phyloP scores from a whole-genome alignment of 2,113 vertebrate genomes.

The Bungarus multicinctus region DNA sequence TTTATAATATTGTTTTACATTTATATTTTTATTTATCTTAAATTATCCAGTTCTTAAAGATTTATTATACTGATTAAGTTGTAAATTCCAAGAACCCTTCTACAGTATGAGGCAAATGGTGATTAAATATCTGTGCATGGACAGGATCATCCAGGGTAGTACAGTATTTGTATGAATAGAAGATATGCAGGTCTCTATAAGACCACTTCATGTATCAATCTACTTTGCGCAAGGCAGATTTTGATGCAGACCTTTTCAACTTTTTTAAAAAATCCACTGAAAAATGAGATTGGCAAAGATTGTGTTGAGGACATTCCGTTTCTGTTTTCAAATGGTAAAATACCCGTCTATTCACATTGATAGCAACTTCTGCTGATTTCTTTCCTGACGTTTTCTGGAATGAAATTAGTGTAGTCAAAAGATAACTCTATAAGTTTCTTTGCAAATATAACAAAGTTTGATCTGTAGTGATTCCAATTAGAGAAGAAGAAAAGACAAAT shows the following conservation, averaged over 20 bases:
- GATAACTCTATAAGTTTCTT: background rate
- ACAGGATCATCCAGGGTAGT: background rate
- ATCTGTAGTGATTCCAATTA: background rate
- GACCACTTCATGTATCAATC: background rate
- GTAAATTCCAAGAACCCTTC: background rate
- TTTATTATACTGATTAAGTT: background rate
- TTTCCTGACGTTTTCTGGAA: background rate
- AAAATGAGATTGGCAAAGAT: background rate
- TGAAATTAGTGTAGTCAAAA: background rate
- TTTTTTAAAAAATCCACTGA: background rate
- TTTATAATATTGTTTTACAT: background rate
- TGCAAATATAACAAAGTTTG: background rate
- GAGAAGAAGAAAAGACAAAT: background rate
- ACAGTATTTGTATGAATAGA: background rate
- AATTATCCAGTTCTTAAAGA: too few relatives aligned
- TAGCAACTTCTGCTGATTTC: background rate
- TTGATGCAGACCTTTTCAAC: background rate
- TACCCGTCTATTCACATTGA: background rate
- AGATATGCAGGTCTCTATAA: background rate
- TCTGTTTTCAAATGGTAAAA: background rate
- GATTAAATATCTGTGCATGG: background rate
- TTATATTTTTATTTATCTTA: too few relatives aligned
- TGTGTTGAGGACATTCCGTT: background rate
- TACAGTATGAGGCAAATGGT: background rate
- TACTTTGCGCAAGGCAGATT: background rate